Evolutionary conservation across 1,140 invertebrate genomes (phyloP).

Genomic region (Augochlora pura): DNA sequence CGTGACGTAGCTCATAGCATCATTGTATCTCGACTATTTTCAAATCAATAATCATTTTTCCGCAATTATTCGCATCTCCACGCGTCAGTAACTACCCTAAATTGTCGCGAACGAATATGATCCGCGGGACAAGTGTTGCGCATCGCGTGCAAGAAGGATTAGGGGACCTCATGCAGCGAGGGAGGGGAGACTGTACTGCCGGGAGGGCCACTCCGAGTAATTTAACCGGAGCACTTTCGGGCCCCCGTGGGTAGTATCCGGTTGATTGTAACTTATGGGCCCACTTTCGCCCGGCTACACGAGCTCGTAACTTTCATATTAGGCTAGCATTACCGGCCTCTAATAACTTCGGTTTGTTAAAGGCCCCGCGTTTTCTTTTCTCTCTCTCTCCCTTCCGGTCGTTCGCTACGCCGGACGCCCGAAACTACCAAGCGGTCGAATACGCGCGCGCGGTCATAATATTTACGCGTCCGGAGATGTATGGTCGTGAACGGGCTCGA

Average conservation of each 20-base stretch:
- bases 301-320: conserved; percentile 60
- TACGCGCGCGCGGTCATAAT: conserved; percentile 22
- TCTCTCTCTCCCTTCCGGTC: neutral
- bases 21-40: no score
- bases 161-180: conserved; percentile 26
- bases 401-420: neutral
- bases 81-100: neutral
- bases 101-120: neutral
- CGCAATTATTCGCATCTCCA: no score
- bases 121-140: neutral
- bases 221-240: conserved; percentile 55
- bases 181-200: conserved; percentile 6
- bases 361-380: conserved; percentile 12
- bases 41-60: no score
- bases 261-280: conserved; percentile 67
- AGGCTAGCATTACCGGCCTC: conserved; percentile 49
- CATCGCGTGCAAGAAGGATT: conserved; percentile 18
- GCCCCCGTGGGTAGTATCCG: conserved; percentile 36
- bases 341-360: conserved; percentile 58
- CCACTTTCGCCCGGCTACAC: conserved; percentile 46
- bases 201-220: conserved; percentile 44
- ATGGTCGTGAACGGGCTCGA: neutral
- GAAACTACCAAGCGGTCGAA: neutral
- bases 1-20: no score
- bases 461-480: conserved; percentile 21